phyloP scores from a whole-genome alignment of 2,888 invertebrate genomes.

The Drosophila rellima region DNA sequence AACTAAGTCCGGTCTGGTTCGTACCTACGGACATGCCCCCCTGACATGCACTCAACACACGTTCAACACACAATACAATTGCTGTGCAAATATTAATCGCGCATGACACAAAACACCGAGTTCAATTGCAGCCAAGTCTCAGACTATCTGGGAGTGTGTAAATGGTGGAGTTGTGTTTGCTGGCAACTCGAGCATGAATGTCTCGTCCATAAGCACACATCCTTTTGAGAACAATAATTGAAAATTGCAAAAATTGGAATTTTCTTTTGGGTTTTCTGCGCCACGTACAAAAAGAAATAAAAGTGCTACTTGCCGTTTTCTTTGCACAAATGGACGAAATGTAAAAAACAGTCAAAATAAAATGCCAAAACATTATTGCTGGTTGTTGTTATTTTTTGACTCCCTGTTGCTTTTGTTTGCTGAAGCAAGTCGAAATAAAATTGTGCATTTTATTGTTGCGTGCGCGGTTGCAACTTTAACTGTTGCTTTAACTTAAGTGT shows the following conservation, averaged over 20 bases:
- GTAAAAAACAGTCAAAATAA: constrained; percentile 23
- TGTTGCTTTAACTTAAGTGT: constrained; percentile 35
- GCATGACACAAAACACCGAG: constrained; percentile 49
- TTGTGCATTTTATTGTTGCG: constrained; percentile 55
- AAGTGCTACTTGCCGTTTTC: constrained; percentile 39
- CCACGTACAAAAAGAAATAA: constrained; percentile 50
- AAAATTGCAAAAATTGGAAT: constrained; percentile 78
- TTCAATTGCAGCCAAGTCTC: constrained; percentile 35
- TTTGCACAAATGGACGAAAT: constrained; percentile 9
- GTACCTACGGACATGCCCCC: neutral
- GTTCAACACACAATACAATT: constrained; percentile 55
- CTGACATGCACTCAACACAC: constrained; percentile 37
- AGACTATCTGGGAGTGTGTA: constrained; percentile 13
- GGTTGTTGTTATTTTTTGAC: constrained; percentile 25
- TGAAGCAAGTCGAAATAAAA: constrained; percentile 42
- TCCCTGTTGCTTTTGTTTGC: constrained; percentile 43
- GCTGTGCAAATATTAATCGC: constrained; percentile 62
- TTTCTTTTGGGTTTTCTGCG: constrained; percentile 45
- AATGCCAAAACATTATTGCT: constrained; percentile 41
- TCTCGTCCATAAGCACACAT: constrained; percentile 75
- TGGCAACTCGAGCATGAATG: constrained; percentile 65
- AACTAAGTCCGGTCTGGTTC: constrained; percentile 7
- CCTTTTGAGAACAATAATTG: constrained; percentile 79
- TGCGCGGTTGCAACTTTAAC: constrained; percentile 29
- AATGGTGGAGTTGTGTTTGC: constrained; percentile 16